Percentiles rank a stretch among this genome's conserved stretches.
These are phyloP conservation scores for Struthidea cinerea DNA, from an alignment of 2,113 vertebrate genomes.

Conservation along the genomic window DNA sequence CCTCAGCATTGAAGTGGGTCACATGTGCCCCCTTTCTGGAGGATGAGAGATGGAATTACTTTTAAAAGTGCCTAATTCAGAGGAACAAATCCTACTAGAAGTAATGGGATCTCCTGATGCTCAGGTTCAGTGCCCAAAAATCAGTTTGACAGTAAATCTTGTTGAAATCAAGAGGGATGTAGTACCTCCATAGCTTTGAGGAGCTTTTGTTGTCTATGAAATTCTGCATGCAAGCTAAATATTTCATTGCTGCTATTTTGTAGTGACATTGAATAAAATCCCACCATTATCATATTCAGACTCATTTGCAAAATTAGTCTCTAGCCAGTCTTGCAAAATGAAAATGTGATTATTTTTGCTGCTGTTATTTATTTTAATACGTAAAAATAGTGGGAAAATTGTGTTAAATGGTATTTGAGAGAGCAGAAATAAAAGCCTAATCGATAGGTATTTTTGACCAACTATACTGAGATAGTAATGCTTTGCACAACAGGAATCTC, in stretches of 20 bases:
- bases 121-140: not conserved
- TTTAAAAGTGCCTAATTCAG: not conserved
- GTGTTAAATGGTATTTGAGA: not conserved
- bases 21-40: not conserved
- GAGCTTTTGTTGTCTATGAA: not conserved
- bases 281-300: not conserved
- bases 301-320: not conserved
- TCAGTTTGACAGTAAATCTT: not conserved
- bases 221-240: not conserved
- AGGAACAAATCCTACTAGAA: not conserved
- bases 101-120: not conserved
- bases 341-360: not conserved
- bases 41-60: not conserved
- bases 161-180: not conserved
- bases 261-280: not conserved
- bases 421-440: not conserved
- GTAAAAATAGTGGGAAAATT: not conserved
- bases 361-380: not conserved
- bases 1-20: not conserved
- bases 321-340: not conserved
- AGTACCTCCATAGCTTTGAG: not conserved
- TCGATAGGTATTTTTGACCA: not conserved
- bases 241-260: not conserved
- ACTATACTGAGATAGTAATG: not conserved
- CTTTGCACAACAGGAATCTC: not conserved